These are phyloP conservation scores for Turdus rufiventris DNA, from an alignment of 2,113 vertebrate genomes.

Conservation along the genomic window DNA sequence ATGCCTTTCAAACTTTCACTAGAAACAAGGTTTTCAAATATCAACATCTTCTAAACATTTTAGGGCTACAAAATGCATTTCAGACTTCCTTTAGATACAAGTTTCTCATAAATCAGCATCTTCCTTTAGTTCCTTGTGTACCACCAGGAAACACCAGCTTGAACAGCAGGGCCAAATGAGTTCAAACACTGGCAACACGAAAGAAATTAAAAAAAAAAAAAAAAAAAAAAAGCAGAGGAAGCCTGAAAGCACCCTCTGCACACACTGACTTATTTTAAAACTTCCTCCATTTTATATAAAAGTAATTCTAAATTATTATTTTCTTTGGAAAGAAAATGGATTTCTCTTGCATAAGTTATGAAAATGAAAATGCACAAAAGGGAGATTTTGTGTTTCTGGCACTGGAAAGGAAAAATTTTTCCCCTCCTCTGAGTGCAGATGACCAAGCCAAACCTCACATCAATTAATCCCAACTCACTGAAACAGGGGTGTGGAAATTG, in stretches of 20 bases:
- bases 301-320: neutral
- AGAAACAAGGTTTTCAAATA: neutral
- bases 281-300: neutral
- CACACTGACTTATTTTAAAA: neutral
- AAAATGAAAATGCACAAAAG: neutral
- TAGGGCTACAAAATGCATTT: constrained; percentile 52
- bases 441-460: neutral
- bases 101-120: neutral
- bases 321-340: neutral
- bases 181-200: neutral
- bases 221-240: neutral
- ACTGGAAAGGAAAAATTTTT: neutral
- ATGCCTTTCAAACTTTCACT: constrained; percentile 19
- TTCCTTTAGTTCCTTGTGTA: neutral
- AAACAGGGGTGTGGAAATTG: neutral
- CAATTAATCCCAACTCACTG: neutral
- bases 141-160: neutral
- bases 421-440: neutral
- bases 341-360: neutral
- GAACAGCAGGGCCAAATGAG: neutral
- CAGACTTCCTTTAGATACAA: neutral
- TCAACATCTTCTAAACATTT: neutral
- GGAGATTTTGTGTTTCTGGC: neutral
- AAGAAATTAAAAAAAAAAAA: neutral
- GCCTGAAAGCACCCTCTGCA: neutral